Evolutionary conservation across 2,113 vertebrate species (phyloP), one percentile per base, ranked within the genome.

Genomic region (Sylvietta virens): DNA sequence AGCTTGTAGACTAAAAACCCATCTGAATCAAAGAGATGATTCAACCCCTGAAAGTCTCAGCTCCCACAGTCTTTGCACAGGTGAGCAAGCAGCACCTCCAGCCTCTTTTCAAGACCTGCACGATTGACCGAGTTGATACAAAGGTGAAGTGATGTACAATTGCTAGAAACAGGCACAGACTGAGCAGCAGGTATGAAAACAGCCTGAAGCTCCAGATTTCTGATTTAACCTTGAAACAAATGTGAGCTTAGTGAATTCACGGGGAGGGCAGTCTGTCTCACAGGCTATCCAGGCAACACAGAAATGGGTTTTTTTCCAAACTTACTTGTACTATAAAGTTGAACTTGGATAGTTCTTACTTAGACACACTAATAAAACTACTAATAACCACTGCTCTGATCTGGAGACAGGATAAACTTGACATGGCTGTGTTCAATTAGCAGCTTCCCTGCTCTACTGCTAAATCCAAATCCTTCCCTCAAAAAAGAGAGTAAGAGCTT

Each of bases 61-160:
- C 62, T 80, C 62, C 40, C 64, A 84, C 15, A 31, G 1, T 16
- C 37, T 74, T 70, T 39, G 57, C 51, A 53, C 69, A 35, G 67
- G 39, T 10, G 6, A 79, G 31, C 15, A 56, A 65, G 40, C 44
- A 83, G 64, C 39, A n/a, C 19, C 44, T 72, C 10, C 24, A 81
- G 39, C 48, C 48, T 53, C 47, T 66, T 73, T 60, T 15, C 39
- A 56, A 77, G 69, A 54, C 13, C 27, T 44, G 42, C 57, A 33
- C 0, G 0, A 58, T 7, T n/a, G 58, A 72, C 11, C n/a, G 19
- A 24, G 54, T 15, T n/a, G 64, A n/a, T 39, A 53, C 13, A 61
- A 47, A 71, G 30, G 24, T 39, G 40, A 74, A 71, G 18, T 21
- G 12, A 83, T 48, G 62, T 33, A 12, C 0, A 2, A 33, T 1